Evolutionary conservation across 2,797 vertebrate genomes (phyloP).

Genomic region (Rhincodon typus): DNA sequence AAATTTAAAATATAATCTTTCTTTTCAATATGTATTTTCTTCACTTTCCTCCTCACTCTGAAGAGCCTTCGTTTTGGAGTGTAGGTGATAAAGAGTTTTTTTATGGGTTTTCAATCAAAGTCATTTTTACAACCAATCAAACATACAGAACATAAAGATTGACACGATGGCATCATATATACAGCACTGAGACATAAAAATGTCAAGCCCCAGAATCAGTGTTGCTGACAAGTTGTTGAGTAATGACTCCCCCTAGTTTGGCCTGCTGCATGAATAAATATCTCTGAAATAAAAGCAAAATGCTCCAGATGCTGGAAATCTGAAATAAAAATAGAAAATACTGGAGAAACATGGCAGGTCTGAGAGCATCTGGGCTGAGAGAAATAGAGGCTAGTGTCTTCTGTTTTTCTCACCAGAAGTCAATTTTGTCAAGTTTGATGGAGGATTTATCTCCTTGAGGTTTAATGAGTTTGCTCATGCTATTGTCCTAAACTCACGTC

Average conservation of each 20-base stretch:
- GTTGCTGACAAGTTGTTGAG: not conserved
- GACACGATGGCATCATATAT: not conserved
- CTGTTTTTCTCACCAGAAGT: too few relatives aligned
- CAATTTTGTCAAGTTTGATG: too few relatives aligned
- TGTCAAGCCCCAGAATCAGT: not conserved
- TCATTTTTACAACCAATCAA: not conserved
- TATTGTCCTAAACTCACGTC: too few relatives aligned
- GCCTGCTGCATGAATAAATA: not conserved
- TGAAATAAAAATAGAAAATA: too few relatives aligned
- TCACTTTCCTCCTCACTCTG: not conserved
- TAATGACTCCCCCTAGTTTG: not conserved
- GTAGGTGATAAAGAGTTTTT: not conserved
- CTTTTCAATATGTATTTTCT: not conserved
- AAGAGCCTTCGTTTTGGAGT: not conserved
- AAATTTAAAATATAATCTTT: not conserved
- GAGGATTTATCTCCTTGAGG: too few relatives aligned
- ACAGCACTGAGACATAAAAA: not conserved
- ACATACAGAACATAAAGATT: not conserved
- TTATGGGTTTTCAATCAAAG: not conserved
- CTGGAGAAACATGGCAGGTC: too few relatives aligned
- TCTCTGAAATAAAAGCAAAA: not conserved
- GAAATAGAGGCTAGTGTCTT: too few relatives aligned
- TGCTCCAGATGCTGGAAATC: too few relatives aligned
- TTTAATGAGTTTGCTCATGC: too few relatives aligned
- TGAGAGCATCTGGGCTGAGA: too few relatives aligned